A percentile compares a stretch with the other conserved stretches of the same genome.
Conservation (phyloP, 2,113 vertebrate genomes). For the Mobula hypostoma region DNA sequence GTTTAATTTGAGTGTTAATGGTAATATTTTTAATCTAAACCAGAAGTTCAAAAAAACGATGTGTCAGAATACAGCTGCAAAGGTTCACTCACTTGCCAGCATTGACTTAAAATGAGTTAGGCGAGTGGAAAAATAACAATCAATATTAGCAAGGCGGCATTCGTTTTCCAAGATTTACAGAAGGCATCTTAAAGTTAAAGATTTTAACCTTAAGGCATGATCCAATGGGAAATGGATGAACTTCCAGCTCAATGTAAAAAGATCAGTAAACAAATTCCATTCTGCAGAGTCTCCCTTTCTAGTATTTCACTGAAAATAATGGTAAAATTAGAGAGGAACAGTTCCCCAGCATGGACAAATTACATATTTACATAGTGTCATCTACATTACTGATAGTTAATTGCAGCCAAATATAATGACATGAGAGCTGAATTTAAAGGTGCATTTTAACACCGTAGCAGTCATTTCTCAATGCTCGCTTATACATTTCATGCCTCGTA, state of each 20-base stretch:
- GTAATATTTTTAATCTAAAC: conserved; percentile 32
- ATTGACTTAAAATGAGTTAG: conserved; percentile 9
- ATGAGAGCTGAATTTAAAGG: not conserved
- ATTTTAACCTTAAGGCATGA: not conserved
- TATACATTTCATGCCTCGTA: not conserved
- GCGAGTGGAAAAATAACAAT: conserved; percentile 11
- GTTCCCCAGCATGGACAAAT: not conserved
- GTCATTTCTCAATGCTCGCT: not conserved
- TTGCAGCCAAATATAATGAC: not conserved
- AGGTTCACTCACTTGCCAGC: conserved; percentile 11
- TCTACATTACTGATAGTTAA: not conserved
- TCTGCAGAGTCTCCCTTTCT: not conserved
- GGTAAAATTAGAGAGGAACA: not conserved
- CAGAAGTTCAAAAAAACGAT: not conserved
- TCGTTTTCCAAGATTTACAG: not conserved
- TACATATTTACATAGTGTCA: not conserved
- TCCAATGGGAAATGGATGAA: not conserved
- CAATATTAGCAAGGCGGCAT: not conserved
- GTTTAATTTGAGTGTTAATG: conserved; percentile 33
- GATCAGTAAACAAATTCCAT: not conserved
- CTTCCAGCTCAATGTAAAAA: not conserved
- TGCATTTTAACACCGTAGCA: not conserved
- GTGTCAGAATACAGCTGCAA: not conserved
- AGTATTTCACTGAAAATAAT: not conserved
- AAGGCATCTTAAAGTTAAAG: not conserved